Evolutionary conservation across 2,797 vertebrate species (phyloP).

Genomic region (Hoplostethus atlanticus): DNA sequence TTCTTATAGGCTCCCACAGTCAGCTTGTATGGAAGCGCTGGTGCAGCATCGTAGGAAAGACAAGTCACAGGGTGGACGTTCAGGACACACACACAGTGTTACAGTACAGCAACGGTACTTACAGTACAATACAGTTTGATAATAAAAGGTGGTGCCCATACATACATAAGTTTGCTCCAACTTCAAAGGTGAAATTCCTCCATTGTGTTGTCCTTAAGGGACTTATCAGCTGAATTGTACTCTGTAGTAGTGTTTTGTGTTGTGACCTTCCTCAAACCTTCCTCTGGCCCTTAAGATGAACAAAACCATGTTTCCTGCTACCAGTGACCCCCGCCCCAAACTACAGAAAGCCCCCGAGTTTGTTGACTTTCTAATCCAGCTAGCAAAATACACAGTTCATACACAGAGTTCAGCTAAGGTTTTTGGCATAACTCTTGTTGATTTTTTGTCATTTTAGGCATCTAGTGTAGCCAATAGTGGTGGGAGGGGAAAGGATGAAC

Average conservation of each 20-base stretch:
- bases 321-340: constrained; percentile 36
- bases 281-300: constrained; percentile 65
- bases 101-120: not conserved
- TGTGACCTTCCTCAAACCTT: constrained; percentile 59
- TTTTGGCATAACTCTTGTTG: not conserved
- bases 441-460: constrained; percentile 8
- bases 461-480: not conserved
- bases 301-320: constrained; percentile 70
- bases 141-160: not conserved
- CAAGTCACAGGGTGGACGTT: not conserved
- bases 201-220: constrained; percentile 36
- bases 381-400: constrained; percentile 5
- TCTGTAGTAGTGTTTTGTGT: constrained; percentile 53
- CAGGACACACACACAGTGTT: constrained; percentile 3
- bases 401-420: constrained; percentile 17
- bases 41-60: constrained; percentile 33
- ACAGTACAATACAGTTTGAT: not conserved
- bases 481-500: not conserved
- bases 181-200: constrained; percentile 35
- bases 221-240: constrained; percentile 33
- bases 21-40: constrained; percentile 30
- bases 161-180: constrained; percentile 1
- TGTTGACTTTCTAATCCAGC: constrained; percentile 17
- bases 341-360: constrained; percentile 38
- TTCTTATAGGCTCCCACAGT: constrained; percentile 33